Base-by-base conservation (phyloP, 30 jellyfish, hydroid and myxozoan species). In the Euphysa ruthae region DNA sequence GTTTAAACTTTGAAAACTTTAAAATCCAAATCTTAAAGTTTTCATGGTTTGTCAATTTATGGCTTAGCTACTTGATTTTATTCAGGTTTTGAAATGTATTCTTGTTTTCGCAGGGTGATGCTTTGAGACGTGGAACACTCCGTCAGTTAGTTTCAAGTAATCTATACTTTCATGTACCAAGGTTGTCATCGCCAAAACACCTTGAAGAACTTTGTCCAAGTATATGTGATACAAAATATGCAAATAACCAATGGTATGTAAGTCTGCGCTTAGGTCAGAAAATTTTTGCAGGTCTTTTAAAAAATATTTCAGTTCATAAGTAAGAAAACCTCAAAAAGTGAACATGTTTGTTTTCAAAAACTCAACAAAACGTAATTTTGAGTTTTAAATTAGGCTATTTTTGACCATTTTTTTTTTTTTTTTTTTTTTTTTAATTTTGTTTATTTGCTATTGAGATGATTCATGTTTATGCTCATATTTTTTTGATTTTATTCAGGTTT, bases 171-270 rank as follows among this genome's bases (percentile, higher is more conserved):
- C 71, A 51, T 58, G 58, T 84, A 49, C 93, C 95, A 26, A 50
- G 95, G 26, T 31, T 84, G 20, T 76, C 95, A 4, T 84, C 95
- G 28, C 93, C 46, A 44, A 43, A 68, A 38, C 23, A 68, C 12
- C 77, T 76, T 32, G 90, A 84, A 69, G 80, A 63, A 13, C 79
- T 84, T 10, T 84, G 95, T 43, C 93, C 95, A 0, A 83, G 55
- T n/a, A n/a, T n/a, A n/a, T n/a, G n/a, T n/a, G n/a, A n/a, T n/a
- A n/a, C n/a, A n/a, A n/a, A n/a, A n/a, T n/a, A n/a, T n/a, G n/a
- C n/a, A n/a, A n/a, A n/a, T n/a, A n/a, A n/a, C n/a, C n/a, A n/a
- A n/a, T n/a, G n/a, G n/a, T n/a, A n/a, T n/a, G n/a, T n/a, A n/a
- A n/a, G n/a, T n/a, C n/a, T n/a, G n/a, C n/a, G n/a, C n/a, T n/a